phyloP scores from a whole-genome alignment of 2,113 vertebrate genomes.

The Pseudorasbora parva region DNA sequence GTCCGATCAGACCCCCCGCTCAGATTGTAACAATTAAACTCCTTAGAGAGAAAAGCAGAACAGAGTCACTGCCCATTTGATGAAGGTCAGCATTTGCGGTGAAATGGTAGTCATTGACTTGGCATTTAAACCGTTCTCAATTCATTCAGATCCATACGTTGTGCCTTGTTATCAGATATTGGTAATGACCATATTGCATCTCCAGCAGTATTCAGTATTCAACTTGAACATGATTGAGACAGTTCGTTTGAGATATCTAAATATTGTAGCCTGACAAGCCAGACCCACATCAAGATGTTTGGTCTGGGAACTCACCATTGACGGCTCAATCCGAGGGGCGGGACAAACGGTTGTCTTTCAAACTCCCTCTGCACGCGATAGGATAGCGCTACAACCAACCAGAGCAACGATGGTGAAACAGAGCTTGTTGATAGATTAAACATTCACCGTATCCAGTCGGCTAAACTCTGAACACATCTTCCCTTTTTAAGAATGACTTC shows the following conservation, averaged over 20 bases:
- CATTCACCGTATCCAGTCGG: too few relatives aligned
- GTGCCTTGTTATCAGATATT: neutral
- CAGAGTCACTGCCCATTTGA: constrained; percentile 58
- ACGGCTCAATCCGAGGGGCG: too few relatives aligned
- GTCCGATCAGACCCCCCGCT: constrained; percentile 58
- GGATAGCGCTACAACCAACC: too few relatives aligned
- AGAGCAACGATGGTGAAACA: too few relatives aligned
- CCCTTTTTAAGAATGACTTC: too few relatives aligned
- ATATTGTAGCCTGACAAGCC: too few relatives aligned
- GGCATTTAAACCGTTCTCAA: constrained; percentile 53
- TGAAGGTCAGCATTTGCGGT: constrained; percentile 43
- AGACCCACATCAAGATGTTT: too few relatives aligned
- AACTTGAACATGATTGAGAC: neutral
- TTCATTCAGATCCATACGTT: constrained; percentile 42
- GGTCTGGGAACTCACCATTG: too few relatives aligned
- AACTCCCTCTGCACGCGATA: too few relatives aligned
- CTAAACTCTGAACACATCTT: too few relatives aligned
- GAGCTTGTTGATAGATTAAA: too few relatives aligned
- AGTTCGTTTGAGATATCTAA: neutral
- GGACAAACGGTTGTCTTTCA: too few relatives aligned
- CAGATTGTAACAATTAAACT: constrained; percentile 67
- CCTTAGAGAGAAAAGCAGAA: constrained; percentile 63
- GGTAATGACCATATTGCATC: neutral
- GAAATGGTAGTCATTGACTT: constrained; percentile 58
- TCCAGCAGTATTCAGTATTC: neutral